phyloP scores from a whole-genome alignment of 2,797 vertebrate species.

The Halcyon badia region DNA sequence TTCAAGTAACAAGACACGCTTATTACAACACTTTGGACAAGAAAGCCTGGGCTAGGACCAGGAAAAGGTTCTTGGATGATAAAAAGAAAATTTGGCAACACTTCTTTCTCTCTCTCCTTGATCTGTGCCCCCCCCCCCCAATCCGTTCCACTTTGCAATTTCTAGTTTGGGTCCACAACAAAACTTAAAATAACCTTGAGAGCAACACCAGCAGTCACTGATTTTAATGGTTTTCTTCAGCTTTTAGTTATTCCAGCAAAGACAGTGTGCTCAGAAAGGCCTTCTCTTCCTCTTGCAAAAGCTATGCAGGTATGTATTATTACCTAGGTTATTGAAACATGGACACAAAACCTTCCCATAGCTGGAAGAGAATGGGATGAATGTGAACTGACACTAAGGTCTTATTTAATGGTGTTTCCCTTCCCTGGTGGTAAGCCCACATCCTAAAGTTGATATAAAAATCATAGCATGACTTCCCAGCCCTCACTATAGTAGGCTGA shows the following conservation, averaged over 20 bases:
- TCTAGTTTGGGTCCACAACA: accelerated
- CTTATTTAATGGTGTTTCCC: not conserved
- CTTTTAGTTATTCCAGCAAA: not conserved
- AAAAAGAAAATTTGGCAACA: not conserved
- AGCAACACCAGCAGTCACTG: accelerated
- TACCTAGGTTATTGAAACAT: not conserved
- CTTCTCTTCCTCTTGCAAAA: not conserved
- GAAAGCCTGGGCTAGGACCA: not conserved
- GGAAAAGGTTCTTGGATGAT: accelerated
- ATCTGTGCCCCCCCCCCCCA: too few relatives aligned
- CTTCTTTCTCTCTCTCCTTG: too few relatives aligned
- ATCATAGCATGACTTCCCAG: not conserved
- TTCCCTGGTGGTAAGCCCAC: not conserved
- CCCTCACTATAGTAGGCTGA: not conserved
- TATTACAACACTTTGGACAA: not conserved
- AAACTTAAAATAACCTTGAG: not conserved
- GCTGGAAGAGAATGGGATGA: accelerated
- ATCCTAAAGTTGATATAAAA: not conserved
- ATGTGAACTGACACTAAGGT: accelerated
- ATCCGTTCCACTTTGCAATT: not conserved
- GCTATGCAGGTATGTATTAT: not conserved
- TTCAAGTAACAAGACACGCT: not conserved
- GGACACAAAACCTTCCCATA: not conserved
- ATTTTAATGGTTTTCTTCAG: not conserved
- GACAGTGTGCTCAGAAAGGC: accelerated